phyloP scores from a whole-genome alignment of 1,140 invertebrate species.

The Drosophila tristis region DNA sequence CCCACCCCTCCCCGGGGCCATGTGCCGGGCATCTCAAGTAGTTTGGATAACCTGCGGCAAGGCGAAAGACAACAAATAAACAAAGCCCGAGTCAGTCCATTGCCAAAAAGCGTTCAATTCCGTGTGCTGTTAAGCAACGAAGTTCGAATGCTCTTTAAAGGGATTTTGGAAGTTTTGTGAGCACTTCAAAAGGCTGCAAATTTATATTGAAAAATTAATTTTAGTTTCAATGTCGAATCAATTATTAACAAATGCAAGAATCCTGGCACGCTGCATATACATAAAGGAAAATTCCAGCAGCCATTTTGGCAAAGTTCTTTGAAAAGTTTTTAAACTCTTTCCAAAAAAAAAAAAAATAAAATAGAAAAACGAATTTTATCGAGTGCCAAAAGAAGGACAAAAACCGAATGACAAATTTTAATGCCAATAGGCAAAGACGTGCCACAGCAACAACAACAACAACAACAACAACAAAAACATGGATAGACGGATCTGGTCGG shows the following conservation, averaged over 20 bases:
- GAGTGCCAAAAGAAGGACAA: conserved; percentile 43
- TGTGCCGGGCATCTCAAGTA: conserved; percentile 72
- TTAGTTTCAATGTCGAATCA: not conserved
- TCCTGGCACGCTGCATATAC: too few relatives aligned
- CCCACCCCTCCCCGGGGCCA: conserved; percentile 22
- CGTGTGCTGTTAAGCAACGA: not conserved
- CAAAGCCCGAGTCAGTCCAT: conserved; percentile 15
- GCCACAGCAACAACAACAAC: conserved; percentile 23
- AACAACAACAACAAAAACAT: conserved; percentile 8
- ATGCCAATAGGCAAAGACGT: conserved; percentile 75
- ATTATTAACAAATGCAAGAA: not conserved
- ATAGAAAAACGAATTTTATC: conserved; percentile 11
- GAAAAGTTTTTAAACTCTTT: not conserved
- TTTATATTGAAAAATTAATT: not conserved
- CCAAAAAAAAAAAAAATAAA: not conserved
- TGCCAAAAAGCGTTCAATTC: conserved; percentile 1
- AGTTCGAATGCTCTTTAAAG: conserved; percentile 22
- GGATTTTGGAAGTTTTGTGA: not conserved
- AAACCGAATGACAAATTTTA: conserved; percentile 78
- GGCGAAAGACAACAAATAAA: conserved; percentile 54
- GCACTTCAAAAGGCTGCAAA: not conserved
- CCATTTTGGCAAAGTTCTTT: not conserved
- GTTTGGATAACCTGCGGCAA: conserved; percentile 45
- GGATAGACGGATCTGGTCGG: not conserved
- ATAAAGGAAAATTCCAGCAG: not conserved